Base-by-base conservation (phyloP, 2,113 vertebrate species). In the cattle (Bos taurus) region DNA sequence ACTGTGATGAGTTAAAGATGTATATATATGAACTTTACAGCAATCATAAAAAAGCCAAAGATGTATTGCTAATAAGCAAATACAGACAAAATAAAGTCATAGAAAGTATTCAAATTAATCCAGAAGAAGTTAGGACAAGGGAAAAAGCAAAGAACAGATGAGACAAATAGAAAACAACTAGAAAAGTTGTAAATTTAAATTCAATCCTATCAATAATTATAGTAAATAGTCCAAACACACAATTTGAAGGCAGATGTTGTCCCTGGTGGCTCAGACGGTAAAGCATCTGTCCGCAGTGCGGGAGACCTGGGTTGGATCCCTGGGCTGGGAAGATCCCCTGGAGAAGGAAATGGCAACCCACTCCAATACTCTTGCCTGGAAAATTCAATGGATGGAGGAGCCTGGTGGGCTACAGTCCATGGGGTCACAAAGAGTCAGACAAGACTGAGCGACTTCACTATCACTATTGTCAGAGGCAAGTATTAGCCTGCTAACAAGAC, bases 141-240 rank as follows among this genome's bases (percentile, higher is more conserved):
- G 12, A 2, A 64, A 43, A 43, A 64, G 13, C 15, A 50, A 50
- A 64, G 25, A 83, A 82, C 11, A 67, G 59, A 64, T 23, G 80
- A 92, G 48, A 67, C 80, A 54, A 54, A 83, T 28, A 60, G 74
- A 54, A 91, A 92, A 80, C 77, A 50, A 48, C 15, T 48, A 48
- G 77, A 48, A 80, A 80, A 67, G 30, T 67, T 48, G 17, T 83
- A 56, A 33, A 83, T 33, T 67, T 84, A 83, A 92, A 92, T 21
- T 33, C 17, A 84, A 5, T 80, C 46, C 77, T 50, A 30, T 50
- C 77, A 19, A 50, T 80, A 80, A 17, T 50, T 80, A 50, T 33
- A 80, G 77, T 50, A 50, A 30, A 19, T 50, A 48, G 2, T 60
- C 56, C 78, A 81, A 91, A 91, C 40, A 60, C 14, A 80, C 9